Evolutionary conservation across 92 coral and sea anemone genomes (phyloP).

Genomic region (Micromussa lordhowensis): DNA sequence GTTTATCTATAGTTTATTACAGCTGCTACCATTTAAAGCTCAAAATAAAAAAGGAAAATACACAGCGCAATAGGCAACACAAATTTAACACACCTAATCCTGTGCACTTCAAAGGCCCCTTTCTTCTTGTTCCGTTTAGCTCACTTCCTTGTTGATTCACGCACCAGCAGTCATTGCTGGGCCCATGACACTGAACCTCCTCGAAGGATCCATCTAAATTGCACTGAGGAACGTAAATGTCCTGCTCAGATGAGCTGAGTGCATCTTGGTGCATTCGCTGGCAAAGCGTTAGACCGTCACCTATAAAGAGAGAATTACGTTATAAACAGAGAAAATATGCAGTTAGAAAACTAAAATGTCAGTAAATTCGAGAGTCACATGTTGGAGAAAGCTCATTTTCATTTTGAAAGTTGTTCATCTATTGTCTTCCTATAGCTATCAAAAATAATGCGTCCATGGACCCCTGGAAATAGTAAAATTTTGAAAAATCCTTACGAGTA

Average conservation of each 20-base stretch:
- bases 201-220: constrained; percentile 67
- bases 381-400: too few relatives aligned
- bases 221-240: constrained; percentile 75
- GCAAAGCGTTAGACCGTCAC: constrained; percentile 74
- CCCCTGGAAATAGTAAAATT: too few relatives aligned
- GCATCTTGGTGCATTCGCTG: constrained; percentile 78
- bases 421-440: too few relatives aligned
- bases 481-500: too few relatives aligned
- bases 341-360: too few relatives aligned
- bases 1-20: neutral
- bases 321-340: too few relatives aligned
- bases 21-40: neutral
- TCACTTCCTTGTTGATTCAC: constrained; percentile 73
- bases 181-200: constrained; percentile 78
- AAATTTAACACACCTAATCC: constrained; percentile 52
- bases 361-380: too few relatives aligned
- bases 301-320: constrained; percentile 1
- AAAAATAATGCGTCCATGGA: too few relatives aligned
- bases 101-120: constrained; percentile 63
- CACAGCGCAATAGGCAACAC: too few relatives aligned
- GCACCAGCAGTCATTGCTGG: constrained; percentile 87
- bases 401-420: too few relatives aligned
- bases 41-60: neutral
- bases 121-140: constrained; percentile 68
- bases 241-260: constrained; percentile 31